A percentile compares a stretch with the other conserved stretches of the same genome.
These are phyloP conservation scores for Bombycilla garrulus DNA, from an alignment of 2,113 vertebrate genomes.

Conservation along the genomic window DNA sequence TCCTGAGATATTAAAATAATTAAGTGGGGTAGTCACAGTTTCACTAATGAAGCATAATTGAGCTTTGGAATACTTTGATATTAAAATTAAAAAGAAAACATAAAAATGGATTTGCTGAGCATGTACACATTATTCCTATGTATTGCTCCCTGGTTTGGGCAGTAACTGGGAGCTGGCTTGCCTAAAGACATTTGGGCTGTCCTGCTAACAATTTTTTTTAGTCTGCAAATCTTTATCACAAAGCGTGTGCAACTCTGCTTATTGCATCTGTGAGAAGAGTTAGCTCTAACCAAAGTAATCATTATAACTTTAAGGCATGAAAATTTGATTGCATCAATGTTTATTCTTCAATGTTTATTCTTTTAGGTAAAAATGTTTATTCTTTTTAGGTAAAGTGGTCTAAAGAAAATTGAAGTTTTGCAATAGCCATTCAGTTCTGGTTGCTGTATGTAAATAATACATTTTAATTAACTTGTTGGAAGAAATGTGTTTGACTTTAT, in stretches of 20 bases:
- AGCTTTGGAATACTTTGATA: constrained; percentile 61
- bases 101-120: constrained; percentile 25
- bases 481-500: not conserved
- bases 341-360: not conserved
- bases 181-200: not conserved
- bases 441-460: not conserved
- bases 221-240: not conserved
- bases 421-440: not conserved
- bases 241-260: not conserved
- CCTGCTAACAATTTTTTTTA: not conserved
- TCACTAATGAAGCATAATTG: constrained; percentile 69
- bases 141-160: not conserved
- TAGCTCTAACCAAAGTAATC: not conserved
- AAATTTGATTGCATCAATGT: not conserved
- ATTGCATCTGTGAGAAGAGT: not conserved
- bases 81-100: constrained; percentile 49
- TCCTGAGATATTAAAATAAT: constrained; percentile 70
- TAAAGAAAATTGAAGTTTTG: not conserved
- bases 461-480: not conserved
- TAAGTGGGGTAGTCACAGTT: constrained; percentile 67
- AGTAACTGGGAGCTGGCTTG: not conserved
- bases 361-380: not conserved
- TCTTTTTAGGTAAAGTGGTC: not conserved
- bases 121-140: not conserved
- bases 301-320: not conserved